These are phyloP conservation scores for Cariama cristata DNA, from an alignment of 2,113 vertebrate species.

Conservation along the genomic window DNA sequence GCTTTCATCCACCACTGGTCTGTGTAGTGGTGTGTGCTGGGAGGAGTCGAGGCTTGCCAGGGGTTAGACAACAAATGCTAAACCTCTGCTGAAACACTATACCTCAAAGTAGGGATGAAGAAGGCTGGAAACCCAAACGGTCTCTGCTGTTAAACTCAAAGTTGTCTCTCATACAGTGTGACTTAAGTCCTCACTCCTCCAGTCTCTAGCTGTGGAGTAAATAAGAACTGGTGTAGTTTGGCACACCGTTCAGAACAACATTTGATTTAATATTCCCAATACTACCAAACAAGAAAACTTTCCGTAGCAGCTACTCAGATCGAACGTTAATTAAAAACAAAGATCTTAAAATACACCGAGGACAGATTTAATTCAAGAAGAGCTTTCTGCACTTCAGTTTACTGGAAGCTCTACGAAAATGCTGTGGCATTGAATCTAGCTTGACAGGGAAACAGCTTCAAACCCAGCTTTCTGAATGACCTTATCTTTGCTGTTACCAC, in stretches of 20 bases:
- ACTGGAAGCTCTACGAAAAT: not conserved
- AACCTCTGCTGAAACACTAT: not conserved
- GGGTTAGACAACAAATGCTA: not conserved
- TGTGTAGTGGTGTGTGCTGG: not conserved
- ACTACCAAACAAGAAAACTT: slow-evolving; percentile 5
- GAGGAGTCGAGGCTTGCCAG: not conserved
- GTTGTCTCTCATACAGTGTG: not conserved
- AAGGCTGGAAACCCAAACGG: not conserved
- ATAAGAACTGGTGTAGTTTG: not conserved
- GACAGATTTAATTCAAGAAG: not conserved
- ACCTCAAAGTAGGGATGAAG: not conserved
- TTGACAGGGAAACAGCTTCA: not conserved
- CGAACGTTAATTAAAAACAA: not conserved
- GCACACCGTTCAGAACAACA: not conserved
- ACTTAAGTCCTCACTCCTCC: not conserved
- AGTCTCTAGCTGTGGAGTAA: not conserved
- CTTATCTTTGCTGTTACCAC: not conserved
- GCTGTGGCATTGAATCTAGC: not conserved
- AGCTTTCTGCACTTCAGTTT: not conserved
- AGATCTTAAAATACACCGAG: not conserved
- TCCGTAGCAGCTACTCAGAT: not conserved
- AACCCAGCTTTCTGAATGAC: not conserved
- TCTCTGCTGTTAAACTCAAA: not conserved
- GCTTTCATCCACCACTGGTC: not conserved
- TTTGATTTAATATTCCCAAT: not conserved